Evolutionary conservation across 1,140 invertebrate species (phyloP).

Genomic region (Myzus persicae): DNA sequence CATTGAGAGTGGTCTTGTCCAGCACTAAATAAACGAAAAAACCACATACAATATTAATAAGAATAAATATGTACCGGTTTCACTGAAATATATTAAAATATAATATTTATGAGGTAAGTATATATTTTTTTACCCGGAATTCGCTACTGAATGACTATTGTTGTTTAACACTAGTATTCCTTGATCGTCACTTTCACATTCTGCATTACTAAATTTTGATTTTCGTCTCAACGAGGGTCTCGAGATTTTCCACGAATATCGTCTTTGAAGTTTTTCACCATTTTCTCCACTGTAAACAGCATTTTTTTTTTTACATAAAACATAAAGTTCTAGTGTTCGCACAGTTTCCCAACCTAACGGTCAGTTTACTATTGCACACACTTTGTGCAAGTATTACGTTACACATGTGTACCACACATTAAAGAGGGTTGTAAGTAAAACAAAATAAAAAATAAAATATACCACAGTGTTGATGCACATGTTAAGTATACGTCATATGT

Average conservation of each 20-base stretch:
- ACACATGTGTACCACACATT: not conserved
- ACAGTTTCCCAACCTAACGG: not conserved
- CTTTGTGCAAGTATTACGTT: not conserved
- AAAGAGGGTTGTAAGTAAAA: not conserved
- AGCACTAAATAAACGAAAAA: conserved; percentile 63
- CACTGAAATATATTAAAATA: not conserved
- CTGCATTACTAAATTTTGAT: conserved; percentile 66
- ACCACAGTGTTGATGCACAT: not conserved
- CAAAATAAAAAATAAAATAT: not conserved
- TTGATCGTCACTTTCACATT: conserved; percentile 66
- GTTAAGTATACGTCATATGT: not conserved
- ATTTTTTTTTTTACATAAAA: not conserved
- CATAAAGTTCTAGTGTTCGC: not conserved
- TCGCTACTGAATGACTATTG: conserved; percentile 62
- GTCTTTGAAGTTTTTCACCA: conserved; percentile 69
- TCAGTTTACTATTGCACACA: not conserved
- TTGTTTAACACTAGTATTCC: conserved; percentile 72
- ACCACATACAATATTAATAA: not conserved
- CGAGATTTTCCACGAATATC: conserved; percentile 76
- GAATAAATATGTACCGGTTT: not conserved
- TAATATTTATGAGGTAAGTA: not conserved
- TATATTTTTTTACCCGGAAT: not conserved
- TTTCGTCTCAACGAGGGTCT: conserved; percentile 72
- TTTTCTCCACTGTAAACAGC: conserved; percentile 57
- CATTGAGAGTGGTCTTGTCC: conserved; percentile 75